phyloP scores from a whole-genome alignment of 2,797 vertebrate genomes.

The Smutsia gigantea region DNA sequence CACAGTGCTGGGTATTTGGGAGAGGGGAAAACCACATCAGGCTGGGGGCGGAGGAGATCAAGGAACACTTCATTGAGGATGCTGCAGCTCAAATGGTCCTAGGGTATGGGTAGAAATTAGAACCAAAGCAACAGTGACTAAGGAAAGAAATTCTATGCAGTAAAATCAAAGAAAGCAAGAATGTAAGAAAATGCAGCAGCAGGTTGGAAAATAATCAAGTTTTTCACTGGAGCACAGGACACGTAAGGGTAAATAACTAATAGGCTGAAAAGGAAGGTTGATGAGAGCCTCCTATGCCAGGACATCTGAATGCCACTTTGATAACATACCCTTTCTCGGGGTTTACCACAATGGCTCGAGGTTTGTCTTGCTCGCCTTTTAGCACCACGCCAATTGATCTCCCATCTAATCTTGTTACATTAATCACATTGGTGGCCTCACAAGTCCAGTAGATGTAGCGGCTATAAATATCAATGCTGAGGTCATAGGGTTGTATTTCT shows the following conservation, averaged over 20 bases:
- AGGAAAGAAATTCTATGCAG: constrained; percentile 5
- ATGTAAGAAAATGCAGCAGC: neutral
- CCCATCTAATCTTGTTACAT: constrained; percentile 95
- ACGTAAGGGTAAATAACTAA: neutral
- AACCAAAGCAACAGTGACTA: neutral
- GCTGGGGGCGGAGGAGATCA: neutral
- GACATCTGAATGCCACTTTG: neutral
- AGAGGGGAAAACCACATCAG: neutral
- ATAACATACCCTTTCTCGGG: constrained; percentile 95
- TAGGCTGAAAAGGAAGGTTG: neutral
- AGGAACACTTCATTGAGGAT: neutral
- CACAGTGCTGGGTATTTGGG: neutral
- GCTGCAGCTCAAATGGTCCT: neutral
- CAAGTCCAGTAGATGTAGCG: constrained; percentile 99
- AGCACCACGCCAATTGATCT: constrained; percentile 95
- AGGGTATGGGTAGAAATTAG: neutral
- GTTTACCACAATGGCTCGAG: constrained; percentile 96
- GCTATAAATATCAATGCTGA: constrained; percentile 98
- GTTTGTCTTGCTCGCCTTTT: constrained; percentile 94
- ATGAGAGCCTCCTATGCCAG: neutral
- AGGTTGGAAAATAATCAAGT: neutral
- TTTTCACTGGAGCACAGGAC: neutral
- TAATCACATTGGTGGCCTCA: constrained; percentile 97
- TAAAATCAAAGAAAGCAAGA: constrained; percentile 21
- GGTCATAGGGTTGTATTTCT: constrained; percentile 95